Conservation (phyloP, 2,888 invertebrate species). For the Chorisops tibialis region DNA sequence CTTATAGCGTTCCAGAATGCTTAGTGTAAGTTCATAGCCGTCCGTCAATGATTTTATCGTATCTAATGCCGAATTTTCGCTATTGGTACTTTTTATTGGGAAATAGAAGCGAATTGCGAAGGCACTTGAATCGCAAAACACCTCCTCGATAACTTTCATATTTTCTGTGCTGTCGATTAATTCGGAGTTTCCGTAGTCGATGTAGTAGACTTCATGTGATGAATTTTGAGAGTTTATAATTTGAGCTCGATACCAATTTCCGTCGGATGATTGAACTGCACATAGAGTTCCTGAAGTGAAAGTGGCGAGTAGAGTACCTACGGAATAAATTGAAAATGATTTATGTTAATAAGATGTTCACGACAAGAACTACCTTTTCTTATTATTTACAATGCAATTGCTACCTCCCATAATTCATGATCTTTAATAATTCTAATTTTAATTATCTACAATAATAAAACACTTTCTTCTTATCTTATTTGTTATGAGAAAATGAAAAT, state of each 20-base stretch:
- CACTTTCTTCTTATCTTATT: too few relatives aligned
- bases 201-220: slow-evolving; percentile 56
- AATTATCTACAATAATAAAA: too few relatives aligned
- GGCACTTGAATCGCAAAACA: slow-evolving; percentile 49
- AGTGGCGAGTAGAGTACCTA: slow-evolving; percentile 47
- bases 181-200: slow-evolving; percentile 72
- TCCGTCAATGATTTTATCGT: slow-evolving; percentile 28
- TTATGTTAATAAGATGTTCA: too few relatives aligned
- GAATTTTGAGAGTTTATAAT: slow-evolving; percentile 53
- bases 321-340: neutral
- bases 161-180: slow-evolving; percentile 49
- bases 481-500: too few relatives aligned
- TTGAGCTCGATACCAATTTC: slow-evolving; percentile 69
- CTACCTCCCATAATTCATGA: too few relatives aligned
- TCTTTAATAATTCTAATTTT: too few relatives aligned
- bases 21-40: slow-evolving; percentile 28
- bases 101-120: slow-evolving; percentile 47
- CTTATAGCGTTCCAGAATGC: slow-evolving; percentile 32
- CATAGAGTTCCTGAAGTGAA: slow-evolving; percentile 58
- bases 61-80: slow-evolving; percentile 31
- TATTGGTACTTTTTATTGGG: slow-evolving; percentile 39
- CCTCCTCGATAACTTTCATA: slow-evolving; percentile 54
- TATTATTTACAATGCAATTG: too few relatives aligned
- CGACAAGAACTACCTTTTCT: too few relatives aligned
- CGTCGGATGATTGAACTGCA: slow-evolving; percentile 61